A percentile compares a stretch with the other conserved stretches of the same genome.
These are phyloP conservation scores for Sprattus sprattus DNA, from an alignment of 2,113 vertebrate species.

Conservation along the genomic window DNA sequence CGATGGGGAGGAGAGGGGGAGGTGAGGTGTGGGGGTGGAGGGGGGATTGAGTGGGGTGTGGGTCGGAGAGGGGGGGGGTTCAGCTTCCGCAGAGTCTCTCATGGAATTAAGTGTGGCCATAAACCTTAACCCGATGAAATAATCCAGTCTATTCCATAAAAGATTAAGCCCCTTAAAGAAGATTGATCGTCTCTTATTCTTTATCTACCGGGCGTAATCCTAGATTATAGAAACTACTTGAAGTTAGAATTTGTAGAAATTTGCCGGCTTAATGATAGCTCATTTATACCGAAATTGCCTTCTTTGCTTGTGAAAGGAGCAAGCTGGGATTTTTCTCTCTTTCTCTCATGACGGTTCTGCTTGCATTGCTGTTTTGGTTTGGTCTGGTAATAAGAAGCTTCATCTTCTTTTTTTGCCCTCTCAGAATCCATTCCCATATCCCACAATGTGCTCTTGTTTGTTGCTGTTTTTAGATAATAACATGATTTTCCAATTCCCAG, in stretches of 20 bases:
- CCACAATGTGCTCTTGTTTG: constrained; percentile 6
- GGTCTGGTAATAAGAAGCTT: constrained; percentile 13
- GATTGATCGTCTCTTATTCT: constrained; percentile 72
- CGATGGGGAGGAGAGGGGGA: neutral
- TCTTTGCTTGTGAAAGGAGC: constrained; percentile 43
- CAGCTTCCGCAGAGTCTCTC: constrained; percentile 49
- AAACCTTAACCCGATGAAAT: constrained; percentile 70
- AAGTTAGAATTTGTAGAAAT: constrained; percentile 68
- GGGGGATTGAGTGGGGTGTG: neutral
- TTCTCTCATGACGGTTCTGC: neutral
- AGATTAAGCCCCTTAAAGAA: constrained; percentile 76
- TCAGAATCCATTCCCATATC: neutral
- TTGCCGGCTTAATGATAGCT: constrained; percentile 56
- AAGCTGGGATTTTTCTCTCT: constrained; percentile 12
- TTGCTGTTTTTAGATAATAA: constrained; percentile 11
- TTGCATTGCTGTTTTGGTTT: constrained; percentile 1
- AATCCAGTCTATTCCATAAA: constrained; percentile 77
- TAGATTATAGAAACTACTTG: constrained; percentile 68
- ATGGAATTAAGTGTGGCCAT: constrained; percentile 69
- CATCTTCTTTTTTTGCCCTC: neutral
- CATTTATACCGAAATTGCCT: constrained; percentile 54
- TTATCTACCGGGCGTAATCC: constrained; percentile 68
- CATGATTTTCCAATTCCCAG: neutral
- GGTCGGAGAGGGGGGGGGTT: neutral
- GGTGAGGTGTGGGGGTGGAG: constrained; percentile 26